Evolutionary conservation across 1,140 invertebrate genomes (phyloP), one percentile per base, ranked within the genome.

Genomic region (Idris sp.): DNA sequence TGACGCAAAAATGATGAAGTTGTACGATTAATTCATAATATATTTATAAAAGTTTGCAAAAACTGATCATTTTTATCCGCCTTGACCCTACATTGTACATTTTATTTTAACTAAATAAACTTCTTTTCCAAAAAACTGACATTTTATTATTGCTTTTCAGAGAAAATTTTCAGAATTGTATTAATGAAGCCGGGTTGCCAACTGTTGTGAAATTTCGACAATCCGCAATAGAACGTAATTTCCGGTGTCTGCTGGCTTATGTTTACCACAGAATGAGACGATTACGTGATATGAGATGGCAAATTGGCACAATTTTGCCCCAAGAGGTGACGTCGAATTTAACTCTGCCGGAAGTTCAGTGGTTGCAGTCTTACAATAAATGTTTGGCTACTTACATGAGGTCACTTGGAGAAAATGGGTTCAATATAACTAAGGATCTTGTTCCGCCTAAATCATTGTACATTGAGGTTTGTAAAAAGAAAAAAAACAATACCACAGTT

Each of bases 381-480:
- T 92, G 91, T 38, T 86, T 98, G 41, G 95, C 95, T 3, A 92
- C 90, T 5, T 98, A 97, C 81, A 98, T 98, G 97, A 91, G 92
- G 79, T 91, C 92, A 0, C 89, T 98, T 65, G 96, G 96, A 6
- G 92, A 93, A 89, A 92, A 90, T 64, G 94, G 95, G 4, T 89
- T 98, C 36, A 96, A 99, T 88, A 88, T 99, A 4, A 95, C 94
- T 13, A 91, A 95, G 67, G 93, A 98, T 85, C 85, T 95, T n/a
- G 92, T 93, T 38, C 97, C 97, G 51, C 97, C 97, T 1, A 98
- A 98, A 84, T 93, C 93, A 7, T 87, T 98, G 8, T 98, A 94
- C 81, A 93, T 98, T 58, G 95, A 98, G 90, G 92, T 93, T 86
- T 78, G 59, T 4, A 15, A 9, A 9, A 38, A 38, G 1, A n/a